These are phyloP conservation scores for Cirrhinus mrigala DNA, from an alignment of 2,797 vertebrate species.

Conservation along the genomic window DNA sequence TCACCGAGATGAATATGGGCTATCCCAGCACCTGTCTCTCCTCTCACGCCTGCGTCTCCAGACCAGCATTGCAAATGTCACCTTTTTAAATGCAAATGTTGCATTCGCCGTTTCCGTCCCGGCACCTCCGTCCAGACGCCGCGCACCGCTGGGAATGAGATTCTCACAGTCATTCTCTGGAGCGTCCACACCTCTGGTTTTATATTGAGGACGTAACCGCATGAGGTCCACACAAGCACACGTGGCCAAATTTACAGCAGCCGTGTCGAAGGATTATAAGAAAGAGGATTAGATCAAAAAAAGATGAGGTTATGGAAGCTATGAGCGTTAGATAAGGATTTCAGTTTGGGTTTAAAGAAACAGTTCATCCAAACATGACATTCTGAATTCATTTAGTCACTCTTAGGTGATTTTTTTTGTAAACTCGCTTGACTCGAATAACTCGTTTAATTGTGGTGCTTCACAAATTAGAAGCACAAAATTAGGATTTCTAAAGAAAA, in stretches of 20 bases:
- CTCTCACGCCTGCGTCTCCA: conserved; percentile 44
- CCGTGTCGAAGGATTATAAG: conserved; percentile 1
- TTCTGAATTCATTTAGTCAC: not conserved
- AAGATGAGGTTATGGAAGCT: conserved; percentile 32
- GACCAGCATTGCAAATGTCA: conserved; percentile 72
- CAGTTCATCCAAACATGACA: not conserved
- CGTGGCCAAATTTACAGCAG: conserved; percentile 1
- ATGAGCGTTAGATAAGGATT: conserved; percentile 25
- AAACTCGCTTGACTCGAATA: not conserved
- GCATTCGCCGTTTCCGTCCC: conserved; percentile 60
- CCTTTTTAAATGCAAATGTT: conserved; percentile 83
- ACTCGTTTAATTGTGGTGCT: not conserved
- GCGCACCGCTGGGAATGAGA: conserved; percentile 35
- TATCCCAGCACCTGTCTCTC: conserved; percentile 50
- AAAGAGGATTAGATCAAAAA: conserved; percentile 19
- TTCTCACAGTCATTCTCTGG: conserved; percentile 29
- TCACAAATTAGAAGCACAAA: too few species aligned
- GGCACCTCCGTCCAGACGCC: conserved; percentile 19
- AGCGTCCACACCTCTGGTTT: conserved; percentile 40
- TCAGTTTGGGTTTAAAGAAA: conserved; percentile 11
- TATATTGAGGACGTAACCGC: conserved; percentile 15
- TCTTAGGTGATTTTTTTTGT: not conserved
- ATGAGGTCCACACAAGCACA: conserved; percentile 44
- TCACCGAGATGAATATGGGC: conserved; percentile 54
- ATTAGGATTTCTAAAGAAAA: too few species aligned